Conservation (phyloP, 2,113 vertebrate genomes). For the Acanthochromis polyacanthus region DNA sequence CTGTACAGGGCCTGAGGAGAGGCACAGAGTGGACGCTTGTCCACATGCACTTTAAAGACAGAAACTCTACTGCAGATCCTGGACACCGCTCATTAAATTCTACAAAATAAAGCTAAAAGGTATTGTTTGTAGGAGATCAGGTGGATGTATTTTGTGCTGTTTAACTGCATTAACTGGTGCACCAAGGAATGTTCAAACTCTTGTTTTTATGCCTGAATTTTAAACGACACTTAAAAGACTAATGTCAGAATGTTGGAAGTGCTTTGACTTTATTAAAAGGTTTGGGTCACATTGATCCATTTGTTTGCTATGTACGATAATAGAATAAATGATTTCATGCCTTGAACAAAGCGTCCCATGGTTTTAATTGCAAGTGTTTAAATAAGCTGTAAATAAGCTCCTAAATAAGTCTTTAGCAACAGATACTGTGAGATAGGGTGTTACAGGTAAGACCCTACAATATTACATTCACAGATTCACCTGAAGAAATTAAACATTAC, state of each 20-base stretch:
- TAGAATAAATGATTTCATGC: constrained; percentile 62
- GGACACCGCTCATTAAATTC: constrained; percentile 9
- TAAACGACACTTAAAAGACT: too few relatives aligned
- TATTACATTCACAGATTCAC: too few relatives aligned
- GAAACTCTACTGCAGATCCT: background rate
- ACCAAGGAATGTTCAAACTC: too few relatives aligned
- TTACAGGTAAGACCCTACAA: too few relatives aligned
- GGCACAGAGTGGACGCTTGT: constrained; percentile 10
- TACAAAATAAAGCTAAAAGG: background rate
- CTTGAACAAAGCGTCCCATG: background rate
- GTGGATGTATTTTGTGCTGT: background rate
- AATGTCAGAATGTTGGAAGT: constrained; percentile 3
- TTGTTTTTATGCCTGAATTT: too few relatives aligned
- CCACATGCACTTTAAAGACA: constrained; percentile 51
- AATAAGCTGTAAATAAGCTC: too few relatives aligned
- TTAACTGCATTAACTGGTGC: background rate
- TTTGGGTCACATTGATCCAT: constrained; percentile 60
- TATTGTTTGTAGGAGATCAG: too few relatives aligned
- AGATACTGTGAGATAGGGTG: too few relatives aligned
- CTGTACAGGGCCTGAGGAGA: too few relatives aligned
- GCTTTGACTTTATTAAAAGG: constrained; percentile 50
- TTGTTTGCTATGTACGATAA: constrained; percentile 26
- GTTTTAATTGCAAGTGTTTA: too few relatives aligned
- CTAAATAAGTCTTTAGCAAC: too few relatives aligned
- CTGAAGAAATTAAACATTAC: too few relatives aligned